A percentile compares a stretch with the other conserved stretches of the same genome.
Evolutionary conservation across 2,113 vertebrate genomes (phyloP).

Genomic region (Suncus etruscus): DNA sequence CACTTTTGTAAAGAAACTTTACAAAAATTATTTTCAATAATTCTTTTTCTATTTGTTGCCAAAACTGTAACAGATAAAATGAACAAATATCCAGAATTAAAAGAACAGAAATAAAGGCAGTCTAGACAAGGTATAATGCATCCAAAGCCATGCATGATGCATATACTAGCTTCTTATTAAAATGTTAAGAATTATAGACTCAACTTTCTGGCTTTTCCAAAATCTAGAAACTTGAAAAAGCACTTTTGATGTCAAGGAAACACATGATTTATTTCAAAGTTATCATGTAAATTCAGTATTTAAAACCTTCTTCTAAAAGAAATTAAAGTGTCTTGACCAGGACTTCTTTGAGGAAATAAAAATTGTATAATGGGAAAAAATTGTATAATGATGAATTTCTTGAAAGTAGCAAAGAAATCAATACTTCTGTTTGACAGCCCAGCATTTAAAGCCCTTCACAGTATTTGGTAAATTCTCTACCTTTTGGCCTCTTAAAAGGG

Average conservation of each 20-base stretch:
- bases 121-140: neutral
- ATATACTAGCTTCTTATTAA: neutral
- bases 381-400: neutral
- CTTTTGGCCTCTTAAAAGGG: neutral
- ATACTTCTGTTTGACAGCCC: neutral
- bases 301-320: neutral
- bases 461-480: neutral
- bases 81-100: neutral
- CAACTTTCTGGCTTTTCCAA: neutral
- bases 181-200: neutral
- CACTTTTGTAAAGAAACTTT: neutral
- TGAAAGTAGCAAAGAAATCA: neutral
- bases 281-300: neutral
- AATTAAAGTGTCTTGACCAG: neutral
- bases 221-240: neutral
- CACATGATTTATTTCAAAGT: neutral
- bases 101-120: neutral
- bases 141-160: neutral
- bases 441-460: neutral
- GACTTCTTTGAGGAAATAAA: constrained; percentile 37
- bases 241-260: constrained; percentile 29
- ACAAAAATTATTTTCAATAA: neutral
- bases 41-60: neutral
- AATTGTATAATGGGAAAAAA: neutral
- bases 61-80: constrained; percentile 14